Conservation (phyloP, 2,888 invertebrate genomes). For the Heliconius erato region DNA sequence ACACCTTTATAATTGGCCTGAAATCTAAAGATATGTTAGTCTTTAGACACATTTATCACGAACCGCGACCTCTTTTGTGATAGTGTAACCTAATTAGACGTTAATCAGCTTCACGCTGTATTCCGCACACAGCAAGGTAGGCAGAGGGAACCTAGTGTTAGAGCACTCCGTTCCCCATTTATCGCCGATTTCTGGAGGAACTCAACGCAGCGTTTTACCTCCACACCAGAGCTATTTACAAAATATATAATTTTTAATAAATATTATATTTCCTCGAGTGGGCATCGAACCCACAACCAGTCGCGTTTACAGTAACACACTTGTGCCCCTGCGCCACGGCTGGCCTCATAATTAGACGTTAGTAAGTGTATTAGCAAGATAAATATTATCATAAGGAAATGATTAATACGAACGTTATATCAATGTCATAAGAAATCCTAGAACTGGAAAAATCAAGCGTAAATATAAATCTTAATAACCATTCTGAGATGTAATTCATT, state of each 20-base stretch:
- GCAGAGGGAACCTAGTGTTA: too few relatives aligned
- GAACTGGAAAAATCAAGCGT: conserved; percentile 38
- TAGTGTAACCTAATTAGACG: conserved; percentile 37
- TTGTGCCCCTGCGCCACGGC: too few relatives aligned
- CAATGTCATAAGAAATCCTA: conserved; percentile 41
- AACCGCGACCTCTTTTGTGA: conserved; percentile 25
- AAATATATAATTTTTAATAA: too few relatives aligned
- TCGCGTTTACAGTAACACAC: too few relatives aligned
- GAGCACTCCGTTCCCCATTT: too few relatives aligned
- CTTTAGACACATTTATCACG: conserved; percentile 20
- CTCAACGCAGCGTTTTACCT: too few relatives aligned
- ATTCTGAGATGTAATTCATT: conserved; percentile 14
- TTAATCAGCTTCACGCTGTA: conserved; percentile 8
- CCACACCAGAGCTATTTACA: too few relatives aligned
- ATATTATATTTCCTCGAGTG: too few relatives aligned
- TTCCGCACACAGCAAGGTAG: too few relatives aligned
- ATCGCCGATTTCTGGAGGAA: too few relatives aligned
- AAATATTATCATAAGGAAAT: conserved; percentile 44
- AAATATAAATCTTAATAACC: conserved; percentile 25
- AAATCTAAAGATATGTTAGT: conserved; percentile 19
- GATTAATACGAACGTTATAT: conserved; percentile 43
- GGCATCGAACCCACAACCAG: too few relatives aligned
- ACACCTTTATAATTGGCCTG: conserved; percentile 18
- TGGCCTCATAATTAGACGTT: conserved; percentile 19
- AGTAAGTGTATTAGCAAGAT: conserved; percentile 39